Evolutionary conservation across 2,797 vertebrate genomes (phyloP), one percentile per base, ranked within the genome.

Genomic region (Phaenicophaeus curvirostris): DNA sequence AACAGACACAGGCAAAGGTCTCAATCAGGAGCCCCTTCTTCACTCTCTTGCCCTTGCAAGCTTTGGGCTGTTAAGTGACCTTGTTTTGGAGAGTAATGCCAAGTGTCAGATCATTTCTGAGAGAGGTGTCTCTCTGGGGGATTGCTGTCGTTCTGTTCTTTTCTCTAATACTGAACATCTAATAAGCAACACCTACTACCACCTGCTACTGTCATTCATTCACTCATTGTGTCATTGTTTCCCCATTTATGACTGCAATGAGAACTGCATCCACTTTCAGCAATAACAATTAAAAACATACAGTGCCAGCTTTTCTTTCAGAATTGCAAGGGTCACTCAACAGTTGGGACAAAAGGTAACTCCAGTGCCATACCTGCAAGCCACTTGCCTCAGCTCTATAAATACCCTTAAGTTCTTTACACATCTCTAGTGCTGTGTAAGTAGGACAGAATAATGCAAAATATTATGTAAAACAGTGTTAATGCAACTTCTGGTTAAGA

Each of bases 131-230:
- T 93, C 86, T 95, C 88, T 44, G 51, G 58, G 51, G 69, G 79
- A 90, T 62, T 85, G 59, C 63, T 93, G 91, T 75, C 39, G 1
- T 89, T 93, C 44, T 91, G 67, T 76, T 91, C 90, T 89, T 91
- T 89, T 90, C 81, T 73, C 90, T 89, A 76, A 91, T 27, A 67
- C 77, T 81, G 91, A 94, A 94, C 90, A 93, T 90, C 63, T 95
- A 95, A 96, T 90, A 94, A 94, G 90, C 74, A 95, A 96, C 94
- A 96, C 96, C 96, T 95, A 96, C 93, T 90, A 90, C 91, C 91
- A 95, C 95, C 93, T 95, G 95, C 94, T 91, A 82, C 88, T 94
- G 93, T 69, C 90, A 87, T 90, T 96, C 96, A 93, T 93, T 91
- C 95, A 95, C 48, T 78, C 58, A 93, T 93, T 74, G 69, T 79